Conservation (phyloP, 2,888 invertebrate genomes). For the Stenodema calcarata region DNA sequence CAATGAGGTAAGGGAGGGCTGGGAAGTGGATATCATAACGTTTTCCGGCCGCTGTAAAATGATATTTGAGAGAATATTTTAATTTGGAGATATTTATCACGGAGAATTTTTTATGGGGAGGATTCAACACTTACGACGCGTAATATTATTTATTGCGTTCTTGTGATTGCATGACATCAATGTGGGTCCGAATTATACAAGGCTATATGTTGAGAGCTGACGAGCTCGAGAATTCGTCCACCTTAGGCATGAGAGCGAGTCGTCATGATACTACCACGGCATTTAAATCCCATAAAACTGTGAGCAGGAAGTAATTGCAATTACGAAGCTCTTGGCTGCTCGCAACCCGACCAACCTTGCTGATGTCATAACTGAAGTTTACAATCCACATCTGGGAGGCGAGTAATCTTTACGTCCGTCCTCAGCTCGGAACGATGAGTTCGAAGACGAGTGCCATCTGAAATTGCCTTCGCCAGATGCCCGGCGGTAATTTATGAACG, state of each 20-base stretch:
- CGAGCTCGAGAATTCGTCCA: neutral
- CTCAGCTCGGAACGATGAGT: neutral
- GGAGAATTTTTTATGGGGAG: too few species aligned
- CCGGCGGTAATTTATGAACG: neutral
- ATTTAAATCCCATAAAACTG: neutral
- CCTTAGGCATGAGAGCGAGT: neutral
- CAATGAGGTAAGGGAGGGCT: too few species aligned
- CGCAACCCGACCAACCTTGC: neutral
- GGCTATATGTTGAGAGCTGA: too few species aligned
- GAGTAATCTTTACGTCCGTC: neutral
- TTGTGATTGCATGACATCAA: too few species aligned
- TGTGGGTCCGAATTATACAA: too few species aligned
- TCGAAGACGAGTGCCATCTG: neutral
- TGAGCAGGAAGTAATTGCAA: neutral
- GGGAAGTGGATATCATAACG: too few species aligned
- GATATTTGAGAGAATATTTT: too few species aligned
- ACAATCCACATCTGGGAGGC: neutral
- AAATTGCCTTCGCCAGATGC: neutral
- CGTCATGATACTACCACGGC: neutral
- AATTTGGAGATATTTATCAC: too few species aligned
- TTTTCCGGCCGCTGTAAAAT: too few species aligned
- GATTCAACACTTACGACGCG: too few species aligned
- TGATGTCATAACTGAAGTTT: neutral
- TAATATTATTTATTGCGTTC: too few species aligned
- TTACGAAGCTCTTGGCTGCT: neutral